phyloP scores from a whole-genome alignment of 2,888 invertebrate genomes.

The Eristalinus sepulchralis region DNA sequence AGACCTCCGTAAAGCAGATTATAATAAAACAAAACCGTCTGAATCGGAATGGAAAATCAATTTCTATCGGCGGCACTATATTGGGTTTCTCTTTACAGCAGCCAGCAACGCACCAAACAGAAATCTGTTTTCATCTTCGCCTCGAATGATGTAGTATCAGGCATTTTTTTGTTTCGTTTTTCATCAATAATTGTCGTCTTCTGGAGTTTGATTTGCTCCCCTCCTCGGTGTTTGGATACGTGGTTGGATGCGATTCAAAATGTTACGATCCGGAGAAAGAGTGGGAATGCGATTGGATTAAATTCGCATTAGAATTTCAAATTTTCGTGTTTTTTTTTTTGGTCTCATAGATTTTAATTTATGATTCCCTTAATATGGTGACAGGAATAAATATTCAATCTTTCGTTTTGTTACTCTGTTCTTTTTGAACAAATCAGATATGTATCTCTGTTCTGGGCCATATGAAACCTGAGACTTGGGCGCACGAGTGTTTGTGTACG shows the following conservation, averaged over 20 bases:
- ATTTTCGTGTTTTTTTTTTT: slow-evolving; percentile 9
- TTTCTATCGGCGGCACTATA: slow-evolving; percentile 50
- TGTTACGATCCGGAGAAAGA: not conserved
- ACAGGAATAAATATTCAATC: slow-evolving; percentile 44
- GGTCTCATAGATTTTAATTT: slow-evolving; percentile 27
- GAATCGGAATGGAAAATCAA: slow-evolving; percentile 34
- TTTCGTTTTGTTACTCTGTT: not conserved
- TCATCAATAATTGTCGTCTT: slow-evolving; percentile 34
- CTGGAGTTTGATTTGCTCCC: slow-evolving; percentile 41
- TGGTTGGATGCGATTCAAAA: not conserved
- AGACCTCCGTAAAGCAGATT: not conserved
- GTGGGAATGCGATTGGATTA: slow-evolving; percentile 54
- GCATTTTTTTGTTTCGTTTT: not conserved
- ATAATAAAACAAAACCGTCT: not conserved
- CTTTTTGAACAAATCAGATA: slow-evolving; percentile 26
- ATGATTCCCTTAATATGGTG: slow-evolving; percentile 46
- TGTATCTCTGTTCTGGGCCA: slow-evolving; percentile 13
- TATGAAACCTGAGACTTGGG: slow-evolving; percentile 53
- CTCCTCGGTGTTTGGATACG: slow-evolving; percentile 19
- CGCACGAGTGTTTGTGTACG: too few species aligned
- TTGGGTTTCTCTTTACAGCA: slow-evolving; percentile 45
- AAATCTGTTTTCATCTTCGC: slow-evolving; percentile 12
- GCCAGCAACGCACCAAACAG: too few species aligned
- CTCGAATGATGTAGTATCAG: slow-evolving; percentile 12
- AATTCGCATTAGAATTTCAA: slow-evolving; percentile 65